Base-by-base conservation (phyloP, 1,140 invertebrate species). In the Aphis gossypii region DNA sequence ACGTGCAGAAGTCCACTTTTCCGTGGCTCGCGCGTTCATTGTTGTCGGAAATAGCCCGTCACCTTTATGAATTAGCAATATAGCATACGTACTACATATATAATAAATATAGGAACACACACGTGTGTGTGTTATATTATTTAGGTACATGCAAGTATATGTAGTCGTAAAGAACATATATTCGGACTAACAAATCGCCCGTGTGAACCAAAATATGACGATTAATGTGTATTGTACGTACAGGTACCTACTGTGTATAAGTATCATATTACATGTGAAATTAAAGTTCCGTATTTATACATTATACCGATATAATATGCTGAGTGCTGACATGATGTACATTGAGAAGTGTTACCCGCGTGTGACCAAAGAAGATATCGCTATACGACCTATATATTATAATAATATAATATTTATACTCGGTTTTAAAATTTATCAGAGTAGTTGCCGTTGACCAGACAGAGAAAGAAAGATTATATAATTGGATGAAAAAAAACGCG, bases 1-100 rank as follows among this genome's bases (percentile, higher is more conserved):
- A 88, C 87, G 87, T 86, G 87, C 48, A n/a, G 46, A 54, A 88
- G 46, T 88, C 54, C 30, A n/a, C 87, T 88, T 51, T 88, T 88
- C 87, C 87, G 87, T 51, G n/a, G 87, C 20, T 48, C 35, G 23
- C 25, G 23, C 84, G 21, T 44, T 14, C 44, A 54, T 90, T 90
- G 88, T 90, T 56, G 88, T 56, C 48, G 88, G 35, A 88, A 51
- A 88, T 88, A 18, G 25, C 35, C 46, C 23, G 46, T 35, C n/a
- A 44, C 18, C 48, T n/a, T 35, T 51, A 88, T 88, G 48, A 88
- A 88, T 51, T 88, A 18, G n/a, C 86, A 88, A 48, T 41, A 84
- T 84, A 18, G 46, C 38, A 25, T 3, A 48, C 1, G 41, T 25
- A 30, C 83, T 86, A 83, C 20, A 44, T 44, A 41, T 44, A 41